Evolutionary conservation across 1,140 invertebrate genomes (phyloP).

Genomic region (Drosophila lacteicornis): DNA sequence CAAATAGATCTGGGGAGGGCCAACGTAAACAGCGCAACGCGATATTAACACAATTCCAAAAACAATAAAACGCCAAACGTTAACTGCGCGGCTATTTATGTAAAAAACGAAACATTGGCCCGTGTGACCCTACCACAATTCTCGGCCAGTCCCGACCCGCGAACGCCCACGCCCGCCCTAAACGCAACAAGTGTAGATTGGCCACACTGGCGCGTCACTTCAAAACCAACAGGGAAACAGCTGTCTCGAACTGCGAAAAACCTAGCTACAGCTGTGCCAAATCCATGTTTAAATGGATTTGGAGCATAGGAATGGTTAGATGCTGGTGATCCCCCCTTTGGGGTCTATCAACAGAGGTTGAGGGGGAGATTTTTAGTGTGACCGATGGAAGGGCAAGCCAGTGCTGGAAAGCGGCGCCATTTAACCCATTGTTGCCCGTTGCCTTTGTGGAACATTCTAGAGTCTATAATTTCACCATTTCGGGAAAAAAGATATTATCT

Average conservation of each 20-base stretch:
- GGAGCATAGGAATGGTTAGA: not conserved
- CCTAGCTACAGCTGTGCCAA: no score
- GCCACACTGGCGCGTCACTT: slow-evolving; percentile 1
- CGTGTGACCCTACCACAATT: slow-evolving; percentile 25
- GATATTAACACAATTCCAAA: slow-evolving; percentile 62
- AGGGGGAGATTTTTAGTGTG: not conserved
- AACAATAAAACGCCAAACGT: slow-evolving; percentile 58
- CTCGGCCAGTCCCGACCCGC: no score
- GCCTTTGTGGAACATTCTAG: slow-evolving; percentile 17
- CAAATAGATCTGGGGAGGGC: slow-evolving; percentile 11
- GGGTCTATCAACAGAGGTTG: no score
- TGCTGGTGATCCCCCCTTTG: not conserved
- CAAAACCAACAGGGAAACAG: not conserved
- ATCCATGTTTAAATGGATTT: not conserved
- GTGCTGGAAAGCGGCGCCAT: not conserved
- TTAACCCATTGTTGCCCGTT: not conserved
- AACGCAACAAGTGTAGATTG: slow-evolving; percentile 10
- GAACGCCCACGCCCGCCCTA: not conserved
- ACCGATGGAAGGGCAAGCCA: not conserved
- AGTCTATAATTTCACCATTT: slow-evolving; percentile 17
- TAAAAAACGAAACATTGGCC: slow-evolving; percentile 9
- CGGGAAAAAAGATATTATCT: not conserved
- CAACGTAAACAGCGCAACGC: slow-evolving; percentile 36
- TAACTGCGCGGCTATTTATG: slow-evolving; percentile 58
- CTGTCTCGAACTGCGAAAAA: not conserved